Evolutionary conservation across 2,888 invertebrate genomes (phyloP).

Genomic region (Malacosoma neustria): DNA sequence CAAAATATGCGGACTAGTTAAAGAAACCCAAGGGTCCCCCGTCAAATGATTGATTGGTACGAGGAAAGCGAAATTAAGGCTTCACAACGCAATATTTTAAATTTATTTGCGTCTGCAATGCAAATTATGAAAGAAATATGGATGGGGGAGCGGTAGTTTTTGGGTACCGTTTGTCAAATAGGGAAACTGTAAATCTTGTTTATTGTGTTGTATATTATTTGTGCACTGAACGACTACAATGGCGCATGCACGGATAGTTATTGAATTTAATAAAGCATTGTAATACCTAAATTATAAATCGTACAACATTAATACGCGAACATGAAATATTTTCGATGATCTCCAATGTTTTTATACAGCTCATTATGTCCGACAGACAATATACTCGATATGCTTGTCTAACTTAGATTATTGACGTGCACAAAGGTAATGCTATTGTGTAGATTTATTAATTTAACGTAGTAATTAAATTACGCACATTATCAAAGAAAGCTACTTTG

Average conservation of each 20-base stretch:
- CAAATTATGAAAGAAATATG: constrained; percentile 66
- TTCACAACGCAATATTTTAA: constrained; percentile 61
- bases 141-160: constrained; percentile 32
- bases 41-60: constrained; percentile 45
- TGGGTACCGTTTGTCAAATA: constrained; percentile 2
- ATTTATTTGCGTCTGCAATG: constrained; percentile 70
- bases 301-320: no score
- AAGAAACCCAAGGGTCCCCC: constrained; percentile 16
- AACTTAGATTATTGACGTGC: no score
- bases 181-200: constrained; percentile 5
- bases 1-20: not conserved
- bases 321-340: no score
- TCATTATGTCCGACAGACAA: no score
- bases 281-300: no score
- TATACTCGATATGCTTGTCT: no score
- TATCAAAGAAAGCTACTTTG: no score
- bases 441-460: no score
- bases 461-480: no score
- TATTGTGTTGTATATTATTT: not conserved
- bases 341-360: no score
- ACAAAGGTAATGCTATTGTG: no score
- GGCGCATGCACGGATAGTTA: not conserved
- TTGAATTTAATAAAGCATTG: not conserved
- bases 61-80: constrained; percentile 57
- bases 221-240: not conserved